Conservation (phyloP, 2,888 invertebrate species). For the Clivina fossor region DNA sequence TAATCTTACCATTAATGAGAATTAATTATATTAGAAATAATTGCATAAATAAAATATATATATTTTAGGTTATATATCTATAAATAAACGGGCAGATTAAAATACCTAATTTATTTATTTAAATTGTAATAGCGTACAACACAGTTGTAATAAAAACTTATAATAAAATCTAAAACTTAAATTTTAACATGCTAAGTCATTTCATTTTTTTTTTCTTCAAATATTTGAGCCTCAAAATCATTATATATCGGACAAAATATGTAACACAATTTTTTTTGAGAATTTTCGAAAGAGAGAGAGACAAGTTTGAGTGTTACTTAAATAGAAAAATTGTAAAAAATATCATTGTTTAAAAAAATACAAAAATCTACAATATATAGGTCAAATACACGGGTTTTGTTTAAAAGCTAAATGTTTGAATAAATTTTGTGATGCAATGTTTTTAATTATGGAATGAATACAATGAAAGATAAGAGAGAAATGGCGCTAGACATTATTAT, state of each 20-base stretch:
- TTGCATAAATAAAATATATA: no score
- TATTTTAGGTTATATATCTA: no score
- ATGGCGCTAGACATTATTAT: slow-evolving; percentile 31
- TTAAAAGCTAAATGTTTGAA: slow-evolving; percentile 47
- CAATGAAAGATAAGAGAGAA: slow-evolving; percentile 32
- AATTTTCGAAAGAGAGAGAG: slow-evolving; percentile 17
- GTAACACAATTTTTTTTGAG: slow-evolving; percentile 18
- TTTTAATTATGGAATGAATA: slow-evolving; percentile 50
- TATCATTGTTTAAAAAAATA: slow-evolving; percentile 51
- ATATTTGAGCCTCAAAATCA: slow-evolving; percentile 32
- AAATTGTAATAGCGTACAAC: slow-evolving; percentile 55
- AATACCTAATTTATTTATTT: slow-evolving; percentile 54
- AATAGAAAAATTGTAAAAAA: slow-evolving; percentile 32
- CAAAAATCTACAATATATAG: slow-evolving; percentile 54
- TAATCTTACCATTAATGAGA: no score
- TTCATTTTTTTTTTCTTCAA: no score
- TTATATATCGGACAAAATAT: slow-evolving; percentile 28
- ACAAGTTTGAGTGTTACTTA: slow-evolving; percentile 15
- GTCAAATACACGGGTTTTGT: slow-evolving; percentile 39
- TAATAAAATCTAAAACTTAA: slow-evolving; percentile 50
- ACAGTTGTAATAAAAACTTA: slow-evolving; percentile 51
- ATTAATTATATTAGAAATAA: no score
- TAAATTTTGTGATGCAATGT: slow-evolving; percentile 49
- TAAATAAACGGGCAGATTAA: slow-evolving; percentile 40
- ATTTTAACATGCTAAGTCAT: slow-evolving; percentile 46